Percentiles rank a stretch among this genome's conserved stretches.
phyloP scores from a whole-genome alignment of 2,113 vertebrate species.

The Scalopus aquaticus region DNA sequence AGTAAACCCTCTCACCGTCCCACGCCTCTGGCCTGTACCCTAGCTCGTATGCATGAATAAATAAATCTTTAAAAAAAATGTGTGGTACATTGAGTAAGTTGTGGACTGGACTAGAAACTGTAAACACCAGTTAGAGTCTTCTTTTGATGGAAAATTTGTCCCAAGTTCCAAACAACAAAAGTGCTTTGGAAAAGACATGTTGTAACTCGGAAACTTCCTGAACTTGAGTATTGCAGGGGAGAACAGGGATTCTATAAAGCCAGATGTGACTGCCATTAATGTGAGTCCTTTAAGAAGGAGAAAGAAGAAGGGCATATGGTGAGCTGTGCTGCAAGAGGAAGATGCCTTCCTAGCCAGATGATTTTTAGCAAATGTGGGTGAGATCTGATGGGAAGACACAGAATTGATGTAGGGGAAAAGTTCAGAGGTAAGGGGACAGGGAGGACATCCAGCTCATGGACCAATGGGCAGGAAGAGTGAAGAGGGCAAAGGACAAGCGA shows the following conservation, averaged over 20 bases:
- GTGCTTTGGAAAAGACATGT: conserved; percentile 11
- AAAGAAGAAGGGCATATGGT: neutral
- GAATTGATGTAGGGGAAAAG: neutral
- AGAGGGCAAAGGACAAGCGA: neutral
- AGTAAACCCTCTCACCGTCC: too few species aligned
- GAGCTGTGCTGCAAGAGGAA: neutral
- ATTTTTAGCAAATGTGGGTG: neutral
- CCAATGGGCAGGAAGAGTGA: neutral
- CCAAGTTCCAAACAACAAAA: conserved; percentile 27
- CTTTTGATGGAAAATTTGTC: conserved; percentile 34
- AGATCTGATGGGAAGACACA: neutral
- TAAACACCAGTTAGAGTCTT: neutral
- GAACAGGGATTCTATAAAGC: neutral
- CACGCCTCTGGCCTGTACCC: too few species aligned
- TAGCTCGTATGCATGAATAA: too few species aligned
- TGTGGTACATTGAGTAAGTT: neutral
- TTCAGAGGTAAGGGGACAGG: neutral
- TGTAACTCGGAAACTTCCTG: conserved; percentile 31
- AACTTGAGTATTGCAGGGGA: neutral
- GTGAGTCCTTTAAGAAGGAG: neutral
- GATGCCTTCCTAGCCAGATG: neutral
- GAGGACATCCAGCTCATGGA: neutral
- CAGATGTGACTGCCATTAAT: neutral
- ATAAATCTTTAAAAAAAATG: too few species aligned
- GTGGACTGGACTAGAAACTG: neutral